Percentiles rank a stretch among this genome's conserved stretches.
These are phyloP conservation scores for Erannis defoliaria DNA, from an alignment of 2,888 invertebrate species.

Conservation along the genomic window DNA sequence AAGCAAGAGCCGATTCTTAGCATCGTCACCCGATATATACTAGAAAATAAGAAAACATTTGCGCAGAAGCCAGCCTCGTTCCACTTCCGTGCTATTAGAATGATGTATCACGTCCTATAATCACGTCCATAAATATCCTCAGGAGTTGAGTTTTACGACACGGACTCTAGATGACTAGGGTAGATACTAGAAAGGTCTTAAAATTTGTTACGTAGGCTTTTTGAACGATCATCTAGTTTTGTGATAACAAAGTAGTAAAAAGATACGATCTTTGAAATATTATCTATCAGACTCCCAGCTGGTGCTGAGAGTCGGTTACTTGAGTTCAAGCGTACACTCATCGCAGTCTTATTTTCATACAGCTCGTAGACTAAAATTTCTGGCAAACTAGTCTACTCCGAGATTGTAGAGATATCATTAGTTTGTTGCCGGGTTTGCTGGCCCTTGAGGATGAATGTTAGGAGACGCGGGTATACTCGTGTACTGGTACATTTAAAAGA, in stretches of 20 bases:
- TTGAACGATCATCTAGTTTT: too few relatives aligned
- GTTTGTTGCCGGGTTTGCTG: constrained; percentile 38
- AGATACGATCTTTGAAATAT: too few relatives aligned
- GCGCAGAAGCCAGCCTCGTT: constrained; percentile 3
- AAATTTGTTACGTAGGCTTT: too few relatives aligned
- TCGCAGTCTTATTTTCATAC: background rate
- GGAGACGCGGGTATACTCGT: constrained; percentile 23
- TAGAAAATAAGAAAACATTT: constrained; percentile 8
- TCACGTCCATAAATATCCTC: background rate
- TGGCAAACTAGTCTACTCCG: constrained; percentile 14
- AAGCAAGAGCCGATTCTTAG: constrained; percentile 48
- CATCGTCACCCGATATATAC: constrained; percentile 58
- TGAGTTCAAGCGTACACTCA: too few relatives aligned
- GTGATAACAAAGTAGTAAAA: too few relatives aligned
- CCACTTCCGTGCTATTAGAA: background rate
- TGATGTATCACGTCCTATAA: background rate
- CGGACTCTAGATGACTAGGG: too few relatives aligned
- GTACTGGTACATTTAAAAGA: background rate
- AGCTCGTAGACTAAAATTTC: constrained; percentile 6
- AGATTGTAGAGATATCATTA: constrained; percentile 42
- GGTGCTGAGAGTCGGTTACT: too few relatives aligned
- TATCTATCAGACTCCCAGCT: too few relatives aligned
- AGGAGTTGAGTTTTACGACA: too few relatives aligned
- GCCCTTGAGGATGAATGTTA: constrained; percentile 29
- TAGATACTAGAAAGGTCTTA: too few relatives aligned